Evolutionary conservation across 2,797 vertebrate genomes (phyloP).

Genomic region (Prionace glauca): DNA sequence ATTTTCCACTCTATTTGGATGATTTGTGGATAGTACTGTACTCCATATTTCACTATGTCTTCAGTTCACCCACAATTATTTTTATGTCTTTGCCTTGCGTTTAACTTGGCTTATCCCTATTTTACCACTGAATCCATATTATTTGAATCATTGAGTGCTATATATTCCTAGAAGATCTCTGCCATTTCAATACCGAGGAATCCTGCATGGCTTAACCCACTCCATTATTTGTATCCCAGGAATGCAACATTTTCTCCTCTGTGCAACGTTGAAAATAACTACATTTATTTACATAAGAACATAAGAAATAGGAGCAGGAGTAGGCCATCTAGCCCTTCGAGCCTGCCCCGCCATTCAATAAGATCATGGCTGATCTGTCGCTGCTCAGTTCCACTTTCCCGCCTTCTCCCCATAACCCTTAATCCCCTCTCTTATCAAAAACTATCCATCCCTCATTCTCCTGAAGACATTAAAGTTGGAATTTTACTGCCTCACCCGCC

Average conservation of each 20-base stretch:
- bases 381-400: too few species aligned
- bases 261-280: neutral
- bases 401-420: too few species aligned
- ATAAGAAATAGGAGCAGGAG: too few species aligned
- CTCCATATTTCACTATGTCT: neutral
- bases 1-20: neutral
- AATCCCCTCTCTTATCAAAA: too few species aligned
- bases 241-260: neutral
- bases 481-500: too few species aligned
- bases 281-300: constrained; percentile 11
- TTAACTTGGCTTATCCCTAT: neutral
- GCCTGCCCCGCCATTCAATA: too few species aligned
- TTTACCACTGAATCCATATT: neutral
- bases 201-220: neutral
- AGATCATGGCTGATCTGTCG: too few species aligned
- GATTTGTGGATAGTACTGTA: neutral
- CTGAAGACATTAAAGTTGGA: neutral
- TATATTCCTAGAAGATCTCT: neutral
- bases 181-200: neutral
- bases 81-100: neutral
- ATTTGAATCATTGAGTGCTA: too few species aligned
- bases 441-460: neutral
- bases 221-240: neutral
- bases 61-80: neutral
- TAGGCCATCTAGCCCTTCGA: too few species aligned